Conservation (phyloP, 1,140 invertebrate genomes). For the Ceratina japonica region DNA sequence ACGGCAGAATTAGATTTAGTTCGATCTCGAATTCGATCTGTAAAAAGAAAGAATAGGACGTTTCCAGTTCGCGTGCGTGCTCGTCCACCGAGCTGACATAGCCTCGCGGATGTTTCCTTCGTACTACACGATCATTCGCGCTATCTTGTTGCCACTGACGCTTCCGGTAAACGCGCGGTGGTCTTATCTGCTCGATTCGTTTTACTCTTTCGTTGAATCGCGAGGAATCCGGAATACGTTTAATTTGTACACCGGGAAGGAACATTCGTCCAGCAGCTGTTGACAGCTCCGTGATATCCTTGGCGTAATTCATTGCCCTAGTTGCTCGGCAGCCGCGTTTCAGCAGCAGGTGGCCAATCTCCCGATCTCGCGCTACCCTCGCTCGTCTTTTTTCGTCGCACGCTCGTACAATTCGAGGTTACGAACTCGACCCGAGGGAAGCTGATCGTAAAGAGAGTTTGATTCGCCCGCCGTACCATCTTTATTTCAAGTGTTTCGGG, state of each 20-base stretch:
- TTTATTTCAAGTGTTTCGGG: not conserved
- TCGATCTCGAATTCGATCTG: too few species aligned
- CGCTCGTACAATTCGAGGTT: slow-evolving; percentile 36
- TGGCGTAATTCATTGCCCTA: slow-evolving; percentile 60
- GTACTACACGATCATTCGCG: slow-evolving; percentile 33
- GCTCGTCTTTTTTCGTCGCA: not conserved
- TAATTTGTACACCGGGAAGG: slow-evolving; percentile 16
- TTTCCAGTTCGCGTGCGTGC: not conserved
- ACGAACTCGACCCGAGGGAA: slow-evolving; percentile 7
- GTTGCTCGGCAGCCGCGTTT: slow-evolving; percentile 38
- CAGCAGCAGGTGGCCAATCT: slow-evolving; percentile 56
- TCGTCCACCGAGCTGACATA: slow-evolving; percentile 6
- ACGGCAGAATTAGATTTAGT: too few species aligned
- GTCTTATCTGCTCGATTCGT: slow-evolving; percentile 34
- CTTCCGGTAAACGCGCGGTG: slow-evolving; percentile 50
- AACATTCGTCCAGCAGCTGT: slow-evolving; percentile 51
- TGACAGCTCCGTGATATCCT: slow-evolving; percentile 48
- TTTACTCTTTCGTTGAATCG: not conserved
- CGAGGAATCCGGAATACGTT: slow-evolving; percentile 10
- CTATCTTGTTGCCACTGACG: slow-evolving; percentile 44
- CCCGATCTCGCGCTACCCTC: slow-evolving; percentile 7
- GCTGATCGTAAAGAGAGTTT: slow-evolving; percentile 7
- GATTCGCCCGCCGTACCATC: not conserved
- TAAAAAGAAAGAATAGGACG: too few species aligned
- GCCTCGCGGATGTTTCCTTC: slow-evolving; percentile 44